Base-by-base conservation (phyloP, 2,113 vertebrate species). In the Dicaeum eximium region DNA sequence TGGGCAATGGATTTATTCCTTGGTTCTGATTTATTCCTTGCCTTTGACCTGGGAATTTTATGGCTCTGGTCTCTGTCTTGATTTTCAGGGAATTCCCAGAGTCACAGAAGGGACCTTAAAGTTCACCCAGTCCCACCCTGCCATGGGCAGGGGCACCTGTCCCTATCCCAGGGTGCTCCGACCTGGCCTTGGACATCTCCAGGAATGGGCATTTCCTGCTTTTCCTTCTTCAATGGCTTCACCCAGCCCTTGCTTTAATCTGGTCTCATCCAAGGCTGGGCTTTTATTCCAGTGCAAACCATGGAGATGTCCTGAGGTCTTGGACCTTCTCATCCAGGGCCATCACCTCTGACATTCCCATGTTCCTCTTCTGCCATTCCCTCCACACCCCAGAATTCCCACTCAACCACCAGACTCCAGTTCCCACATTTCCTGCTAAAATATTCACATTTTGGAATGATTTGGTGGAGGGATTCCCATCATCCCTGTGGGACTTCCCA, bases 331-430 rank as follows among this genome's bases (percentile, higher is more conserved):
- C 40, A 11, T 20, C 7, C 7, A 21, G 35, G 19, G 8, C 70
- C 56, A 17, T 17, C 2, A 2, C 6, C 7, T 37, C 54, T 44
- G 50, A 5, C 64, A 31, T 84, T 73, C 21, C 37, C 1, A 0
- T 2, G 7, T 44, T 45, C 64, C 40, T 35, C 10, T 30, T 44
- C 45, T 75, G 51, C 28, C 74, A 6, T 44, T 72, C n/a, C 15
- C 56, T 65, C 28, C 45, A 18, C 28, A 37, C 4, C 37, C 15
- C 54, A 44, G 11, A 11, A 13, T 22, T 75, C 57, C 66, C 17
- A 23, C 40, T 60, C 44, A 13, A 3, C 7, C 0, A 0, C 30
- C 51, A 24, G 2, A 5, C 28, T 2, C 47, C 56, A 27, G 6
- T 9, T 11, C 64, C 47, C 13, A 10, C 22, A 10, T 27, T 69